phyloP scores from a whole-genome alignment of 2,797 vertebrate species.

The Falco biarmicus region DNA sequence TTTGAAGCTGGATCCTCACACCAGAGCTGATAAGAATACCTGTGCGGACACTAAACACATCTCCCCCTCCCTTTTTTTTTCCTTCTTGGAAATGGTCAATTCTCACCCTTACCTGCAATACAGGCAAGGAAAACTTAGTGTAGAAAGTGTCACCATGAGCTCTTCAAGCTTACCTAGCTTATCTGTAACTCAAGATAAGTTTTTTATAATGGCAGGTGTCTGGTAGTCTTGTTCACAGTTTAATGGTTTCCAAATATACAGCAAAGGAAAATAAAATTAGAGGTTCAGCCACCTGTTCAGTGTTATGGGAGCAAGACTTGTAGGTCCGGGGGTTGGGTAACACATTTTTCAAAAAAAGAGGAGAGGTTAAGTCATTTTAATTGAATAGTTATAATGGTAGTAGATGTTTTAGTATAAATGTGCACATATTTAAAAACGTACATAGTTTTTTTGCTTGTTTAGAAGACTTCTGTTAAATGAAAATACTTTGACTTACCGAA shows the following conservation, averaged over 20 bases:
- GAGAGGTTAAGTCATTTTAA: background rate
- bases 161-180: background rate
- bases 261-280: background rate
- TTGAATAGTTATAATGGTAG: background rate
- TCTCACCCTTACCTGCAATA: background rate
- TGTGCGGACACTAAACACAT: background rate
- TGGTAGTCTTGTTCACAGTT: background rate
- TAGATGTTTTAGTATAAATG: background rate
- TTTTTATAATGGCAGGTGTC: background rate
- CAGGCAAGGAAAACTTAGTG: background rate
- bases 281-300: background rate
- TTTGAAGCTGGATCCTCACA: background rate
- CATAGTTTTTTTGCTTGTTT: background rate
- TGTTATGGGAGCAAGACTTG: background rate
- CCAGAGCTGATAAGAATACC: background rate
- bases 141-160: background rate
- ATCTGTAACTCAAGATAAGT: background rate
- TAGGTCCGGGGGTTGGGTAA: background rate
- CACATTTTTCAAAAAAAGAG: background rate
- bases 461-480: background rate
- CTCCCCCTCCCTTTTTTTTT: rapidly evolving
- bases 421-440: background rate
- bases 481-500: background rate
- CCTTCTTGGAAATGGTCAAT: background rate
- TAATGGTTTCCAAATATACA: background rate